Percentiles rank a stretch among this genome's conserved stretches.
phyloP scores from a whole-genome alignment of 1,140 invertebrate species.

The Drosophila littoralis region DNA sequence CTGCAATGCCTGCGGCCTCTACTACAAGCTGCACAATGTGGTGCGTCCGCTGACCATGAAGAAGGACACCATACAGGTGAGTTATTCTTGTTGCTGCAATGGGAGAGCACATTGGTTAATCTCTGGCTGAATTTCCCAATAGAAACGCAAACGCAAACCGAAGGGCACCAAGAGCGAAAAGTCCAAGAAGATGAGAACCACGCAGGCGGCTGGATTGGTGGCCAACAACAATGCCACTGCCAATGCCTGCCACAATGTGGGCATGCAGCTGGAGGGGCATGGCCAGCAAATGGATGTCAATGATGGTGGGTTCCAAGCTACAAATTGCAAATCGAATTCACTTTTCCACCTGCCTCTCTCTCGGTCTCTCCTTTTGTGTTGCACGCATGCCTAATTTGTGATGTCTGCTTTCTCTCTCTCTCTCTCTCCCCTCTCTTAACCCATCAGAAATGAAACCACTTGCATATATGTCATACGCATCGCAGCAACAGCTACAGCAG shows the following conservation, averaged over 20 bases:
- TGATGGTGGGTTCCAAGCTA: conserved; percentile 60
- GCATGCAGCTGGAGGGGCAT: conserved; percentile 40
- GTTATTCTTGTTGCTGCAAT: background rate
- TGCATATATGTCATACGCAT: conserved; percentile 74
- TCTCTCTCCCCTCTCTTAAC: conserved; percentile 12
- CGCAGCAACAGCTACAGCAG: conserved; percentile 51
- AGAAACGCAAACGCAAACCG: conserved; percentile 96
- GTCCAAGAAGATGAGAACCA: conserved; percentile 55
- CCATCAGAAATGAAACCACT: conserved; percentile 64
- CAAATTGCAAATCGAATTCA: background rate
- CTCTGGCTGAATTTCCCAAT: background rate
- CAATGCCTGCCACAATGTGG: conserved; percentile 38
- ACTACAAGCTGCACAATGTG: conserved; percentile 96
- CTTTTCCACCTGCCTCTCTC: background rate
- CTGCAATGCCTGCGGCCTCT: conserved; percentile 97
- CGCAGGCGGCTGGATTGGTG: conserved; percentile 32
- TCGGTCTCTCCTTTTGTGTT: conserved; percentile 14
- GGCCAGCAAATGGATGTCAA: conserved; percentile 43
- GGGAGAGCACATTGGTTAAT: background rate
- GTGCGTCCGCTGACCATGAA: conserved; percentile 96
- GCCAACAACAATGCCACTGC: conserved; percentile 19
- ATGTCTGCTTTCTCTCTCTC: conserved; percentile 71
- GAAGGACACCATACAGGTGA: conserved; percentile 95
- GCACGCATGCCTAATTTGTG: conserved; percentile 75
- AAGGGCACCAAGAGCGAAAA: conserved; percentile 86